Conservation (phyloP, 2,113 vertebrate species). For the Oncorhynchus keta region DNA sequence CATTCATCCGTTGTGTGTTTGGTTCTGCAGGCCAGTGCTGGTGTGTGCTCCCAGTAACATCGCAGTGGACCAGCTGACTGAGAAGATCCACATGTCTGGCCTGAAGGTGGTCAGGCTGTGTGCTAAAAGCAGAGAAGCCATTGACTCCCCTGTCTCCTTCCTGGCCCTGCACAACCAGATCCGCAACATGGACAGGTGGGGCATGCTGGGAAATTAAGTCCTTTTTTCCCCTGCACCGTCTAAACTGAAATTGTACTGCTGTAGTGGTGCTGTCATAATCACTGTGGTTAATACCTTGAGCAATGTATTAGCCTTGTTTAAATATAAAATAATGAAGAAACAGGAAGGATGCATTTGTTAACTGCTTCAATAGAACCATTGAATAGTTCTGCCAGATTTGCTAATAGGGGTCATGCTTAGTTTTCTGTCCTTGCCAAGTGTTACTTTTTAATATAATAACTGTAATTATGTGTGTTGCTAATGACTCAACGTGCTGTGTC, state of each 20-base stretch:
- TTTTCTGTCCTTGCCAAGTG: neutral
- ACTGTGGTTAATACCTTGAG: too few relatives aligned
- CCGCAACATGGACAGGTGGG: slow-evolving; percentile 98
- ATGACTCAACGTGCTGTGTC: neutral
- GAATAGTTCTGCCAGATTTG: neutral
- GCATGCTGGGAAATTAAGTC: neutral
- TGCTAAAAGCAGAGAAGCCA: slow-evolving; percentile 95
- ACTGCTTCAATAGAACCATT: too few relatives aligned
- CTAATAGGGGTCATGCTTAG: neutral
- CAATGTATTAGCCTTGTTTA: too few relatives aligned
- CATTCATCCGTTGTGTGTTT: neutral
- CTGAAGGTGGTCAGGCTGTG: slow-evolving; percentile 97
- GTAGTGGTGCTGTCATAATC: too few relatives aligned
- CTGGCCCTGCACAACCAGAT: slow-evolving; percentile 97
- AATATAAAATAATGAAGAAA: too few relatives aligned
- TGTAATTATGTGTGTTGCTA: neutral
- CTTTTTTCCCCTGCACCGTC: neutral
- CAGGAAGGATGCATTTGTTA: too few relatives aligned
- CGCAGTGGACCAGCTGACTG: slow-evolving; percentile 94
- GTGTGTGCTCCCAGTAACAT: slow-evolving; percentile 98
- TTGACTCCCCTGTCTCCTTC: slow-evolving; percentile 97
- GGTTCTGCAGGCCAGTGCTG: slow-evolving; percentile 83
- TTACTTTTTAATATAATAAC: too few relatives aligned
- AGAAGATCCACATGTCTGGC: slow-evolving; percentile 97
- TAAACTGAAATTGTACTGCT: neutral